Conservation (phyloP, 2,888 invertebrate species). For the Amphipoea lucens region DNA sequence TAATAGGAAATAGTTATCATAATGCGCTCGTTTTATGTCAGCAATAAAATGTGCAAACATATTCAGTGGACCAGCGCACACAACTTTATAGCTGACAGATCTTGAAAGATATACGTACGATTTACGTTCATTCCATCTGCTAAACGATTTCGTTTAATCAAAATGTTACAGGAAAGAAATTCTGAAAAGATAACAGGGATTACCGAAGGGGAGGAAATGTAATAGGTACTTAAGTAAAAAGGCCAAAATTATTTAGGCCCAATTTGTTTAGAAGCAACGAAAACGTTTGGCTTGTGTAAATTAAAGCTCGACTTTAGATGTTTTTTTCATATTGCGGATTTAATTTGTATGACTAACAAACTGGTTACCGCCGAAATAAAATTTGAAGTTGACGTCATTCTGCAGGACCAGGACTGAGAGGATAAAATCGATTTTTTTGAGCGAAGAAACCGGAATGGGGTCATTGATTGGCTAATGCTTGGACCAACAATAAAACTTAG, state of each 20-base stretch:
- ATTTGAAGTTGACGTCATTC: constrained; percentile 61
- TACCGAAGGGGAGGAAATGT: constrained; percentile 39
- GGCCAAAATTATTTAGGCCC: constrained; percentile 38
- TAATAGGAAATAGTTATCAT: constrained; percentile 44
- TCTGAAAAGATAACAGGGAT: constrained; percentile 30
- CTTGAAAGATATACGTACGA: constrained; percentile 9
- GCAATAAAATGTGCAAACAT: constrained; percentile 43
- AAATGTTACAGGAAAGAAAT: constrained; percentile 21
- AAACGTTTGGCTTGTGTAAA: constrained; percentile 50
- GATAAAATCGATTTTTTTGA: constrained; percentile 49
- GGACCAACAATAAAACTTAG: constrained; percentile 13
- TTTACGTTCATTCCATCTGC: constrained; percentile 22
- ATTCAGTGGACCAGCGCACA: constrained; percentile 5
- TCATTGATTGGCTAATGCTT: constrained; percentile 49
- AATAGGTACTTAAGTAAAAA: constrained; percentile 38
- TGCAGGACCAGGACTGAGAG: constrained; percentile 39
- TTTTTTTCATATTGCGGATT: constrained; percentile 40
- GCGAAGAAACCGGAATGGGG: constrained; percentile 58
- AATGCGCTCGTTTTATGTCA: constrained; percentile 25
- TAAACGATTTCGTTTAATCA: constrained; percentile 36
- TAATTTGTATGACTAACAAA: constrained; percentile 51
- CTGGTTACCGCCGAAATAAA: constrained; percentile 50
- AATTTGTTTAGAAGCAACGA: constrained; percentile 48
- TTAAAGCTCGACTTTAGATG: constrained; percentile 30
- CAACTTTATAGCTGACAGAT: constrained; percentile 30